Evolutionary conservation across 2,888 invertebrate genomes (phyloP).

Genomic region (Dolomedes plantarius): DNA sequence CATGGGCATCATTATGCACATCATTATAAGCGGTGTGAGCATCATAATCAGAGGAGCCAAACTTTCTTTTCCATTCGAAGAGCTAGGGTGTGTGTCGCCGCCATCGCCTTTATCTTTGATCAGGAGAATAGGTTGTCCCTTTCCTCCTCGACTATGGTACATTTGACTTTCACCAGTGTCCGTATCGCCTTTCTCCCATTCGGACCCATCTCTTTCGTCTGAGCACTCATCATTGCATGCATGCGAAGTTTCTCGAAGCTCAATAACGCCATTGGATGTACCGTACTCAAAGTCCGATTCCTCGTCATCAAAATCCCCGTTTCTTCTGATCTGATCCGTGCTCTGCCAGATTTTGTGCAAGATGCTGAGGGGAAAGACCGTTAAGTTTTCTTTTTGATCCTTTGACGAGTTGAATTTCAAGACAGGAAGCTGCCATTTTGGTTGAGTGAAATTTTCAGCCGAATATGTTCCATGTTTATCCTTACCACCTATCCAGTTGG

Average conservation of each 20-base stretch:
- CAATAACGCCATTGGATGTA: not conserved
- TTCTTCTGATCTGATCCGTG: not conserved
- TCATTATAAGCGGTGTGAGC: slow-evolving; percentile 62
- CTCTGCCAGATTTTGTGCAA: slow-evolving; percentile 28
- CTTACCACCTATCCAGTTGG: not conserved
- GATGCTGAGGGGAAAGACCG: slow-evolving; percentile 26
- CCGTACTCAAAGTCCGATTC: not conserved
- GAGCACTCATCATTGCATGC: not conserved
- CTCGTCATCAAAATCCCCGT: not conserved
- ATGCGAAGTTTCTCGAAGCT: no score
- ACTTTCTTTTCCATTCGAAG: slow-evolving; percentile 16
- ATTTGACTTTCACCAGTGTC: slow-evolving; percentile 20
- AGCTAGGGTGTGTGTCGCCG: not conserved
- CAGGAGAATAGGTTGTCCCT: slow-evolving; percentile 45
- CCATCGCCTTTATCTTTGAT: slow-evolving; percentile 58
- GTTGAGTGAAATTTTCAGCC: not conserved
- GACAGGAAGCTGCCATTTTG: slow-evolving; percentile 25
- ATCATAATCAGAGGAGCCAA: slow-evolving; percentile 55
- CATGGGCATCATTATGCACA: slow-evolving; percentile 65
- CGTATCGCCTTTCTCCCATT: not conserved
- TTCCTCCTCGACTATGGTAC: slow-evolving; percentile 19
- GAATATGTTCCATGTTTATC: not conserved
- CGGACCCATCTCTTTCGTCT: not conserved
- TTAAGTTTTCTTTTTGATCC: slow-evolving; percentile 2
- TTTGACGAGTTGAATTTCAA: not conserved